Percentiles rank a stretch among this genome's conserved stretches.
phyloP scores from a whole-genome alignment of 2,113 vertebrate species.

The Pyxicephalus adspersus region DNA sequence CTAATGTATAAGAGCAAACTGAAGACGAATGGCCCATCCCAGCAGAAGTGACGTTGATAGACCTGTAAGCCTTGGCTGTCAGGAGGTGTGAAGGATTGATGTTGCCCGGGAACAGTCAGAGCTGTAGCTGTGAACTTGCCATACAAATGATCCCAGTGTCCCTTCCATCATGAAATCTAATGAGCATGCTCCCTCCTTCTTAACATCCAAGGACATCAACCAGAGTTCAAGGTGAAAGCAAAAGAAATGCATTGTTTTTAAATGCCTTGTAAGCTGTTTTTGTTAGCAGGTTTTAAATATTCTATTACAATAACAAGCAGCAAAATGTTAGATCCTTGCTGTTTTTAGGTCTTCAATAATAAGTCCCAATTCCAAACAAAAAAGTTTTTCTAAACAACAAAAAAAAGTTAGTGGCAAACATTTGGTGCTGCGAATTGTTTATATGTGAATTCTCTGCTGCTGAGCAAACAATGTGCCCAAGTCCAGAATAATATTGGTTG shows the following conservation, averaged over 20 bases:
- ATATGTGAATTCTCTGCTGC: too few relatives aligned
- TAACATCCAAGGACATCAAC: constrained; percentile 38
- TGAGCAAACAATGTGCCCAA: too few relatives aligned
- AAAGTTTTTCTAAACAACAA: neutral
- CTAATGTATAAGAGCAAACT: constrained; percentile 34
- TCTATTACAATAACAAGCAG: neutral
- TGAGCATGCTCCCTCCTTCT: constrained; percentile 36
- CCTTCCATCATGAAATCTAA: constrained; percentile 53
- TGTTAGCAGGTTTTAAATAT: neutral
- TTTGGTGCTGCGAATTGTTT: too few relatives aligned
- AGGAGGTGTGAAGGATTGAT: constrained; percentile 54
- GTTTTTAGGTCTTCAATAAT: neutral
- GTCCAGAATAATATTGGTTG: too few relatives aligned
- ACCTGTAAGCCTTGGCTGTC: constrained; percentile 49
- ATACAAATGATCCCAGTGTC: constrained; percentile 50
- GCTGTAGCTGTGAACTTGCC: constrained; percentile 36
- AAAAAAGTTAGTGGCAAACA: neutral
- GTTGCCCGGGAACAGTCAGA: constrained; percentile 37
- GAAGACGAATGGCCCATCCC: constrained; percentile 38
- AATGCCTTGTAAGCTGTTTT: neutral
- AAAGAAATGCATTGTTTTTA: constrained; percentile 4
- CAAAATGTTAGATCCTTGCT: too few relatives aligned
- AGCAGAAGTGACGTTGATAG: constrained; percentile 52
- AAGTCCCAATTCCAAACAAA: neutral
- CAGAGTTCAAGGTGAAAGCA: constrained; percentile 44